These are phyloP conservation scores for Ischnura elegans DNA, from an alignment of 2,888 invertebrate species.

Conservation along the genomic window DNA sequence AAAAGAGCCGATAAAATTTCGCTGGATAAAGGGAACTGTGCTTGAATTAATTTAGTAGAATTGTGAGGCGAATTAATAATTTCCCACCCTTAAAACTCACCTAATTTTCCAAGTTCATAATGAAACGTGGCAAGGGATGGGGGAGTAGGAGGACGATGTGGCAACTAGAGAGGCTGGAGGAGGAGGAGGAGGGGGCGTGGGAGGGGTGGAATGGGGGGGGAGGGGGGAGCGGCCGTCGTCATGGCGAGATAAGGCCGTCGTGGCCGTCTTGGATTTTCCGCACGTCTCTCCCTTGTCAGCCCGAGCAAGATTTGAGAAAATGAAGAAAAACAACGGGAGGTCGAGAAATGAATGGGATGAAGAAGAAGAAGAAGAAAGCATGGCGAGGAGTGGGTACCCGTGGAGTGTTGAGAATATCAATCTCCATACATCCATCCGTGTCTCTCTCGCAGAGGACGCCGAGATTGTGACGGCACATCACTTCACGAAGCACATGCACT, in stretches of 20 bases:
- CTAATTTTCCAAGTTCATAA: too few relatives aligned
- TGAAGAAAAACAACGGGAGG: not conserved
- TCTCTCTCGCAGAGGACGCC: not conserved
- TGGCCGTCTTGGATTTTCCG: not conserved
- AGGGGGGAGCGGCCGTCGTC: not conserved
- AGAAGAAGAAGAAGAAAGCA: not conserved
- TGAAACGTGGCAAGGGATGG: not conserved
- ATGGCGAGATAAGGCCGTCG: not conserved
- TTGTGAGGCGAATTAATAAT: not conserved
- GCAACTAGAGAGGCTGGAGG: not conserved
- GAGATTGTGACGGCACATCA: too few relatives aligned
- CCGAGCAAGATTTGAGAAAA: not conserved
- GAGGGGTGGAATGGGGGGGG: not conserved
- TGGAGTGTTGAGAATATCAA: not conserved
- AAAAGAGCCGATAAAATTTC: too few relatives aligned
- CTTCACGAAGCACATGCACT: not conserved
- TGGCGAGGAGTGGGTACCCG: not conserved
- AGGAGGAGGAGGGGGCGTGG: not conserved
- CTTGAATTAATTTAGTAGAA: too few relatives aligned
- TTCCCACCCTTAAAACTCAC: too few relatives aligned
- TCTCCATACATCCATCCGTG: not conserved
- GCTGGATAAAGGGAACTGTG: too few relatives aligned
- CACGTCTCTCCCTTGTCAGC: slow-evolving; percentile 10
- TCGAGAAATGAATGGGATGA: not conserved
- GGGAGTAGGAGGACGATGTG: not conserved